phyloP scores from a whole-genome alignment of 1,140 invertebrate species.

The Nilaparvata lugens region DNA sequence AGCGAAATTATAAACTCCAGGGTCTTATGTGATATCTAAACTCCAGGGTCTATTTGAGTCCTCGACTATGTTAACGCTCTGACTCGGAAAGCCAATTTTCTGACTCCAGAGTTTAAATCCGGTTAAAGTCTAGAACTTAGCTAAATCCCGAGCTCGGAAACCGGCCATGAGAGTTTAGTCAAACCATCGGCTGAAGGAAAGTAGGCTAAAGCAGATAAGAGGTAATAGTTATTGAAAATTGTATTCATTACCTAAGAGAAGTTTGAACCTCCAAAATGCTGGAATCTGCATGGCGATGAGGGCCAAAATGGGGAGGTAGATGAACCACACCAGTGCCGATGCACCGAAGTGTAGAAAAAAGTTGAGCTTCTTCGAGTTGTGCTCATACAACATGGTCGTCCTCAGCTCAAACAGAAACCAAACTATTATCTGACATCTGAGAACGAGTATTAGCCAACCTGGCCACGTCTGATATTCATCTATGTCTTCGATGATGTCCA shows the following conservation, averaged over 20 bases:
- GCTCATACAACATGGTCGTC: slow-evolving; percentile 85
- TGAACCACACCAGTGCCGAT: slow-evolving; percentile 95
- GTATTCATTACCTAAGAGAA: slow-evolving; percentile 65
- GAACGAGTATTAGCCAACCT: slow-evolving; percentile 82
- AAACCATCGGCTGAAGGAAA: too few relatives aligned
- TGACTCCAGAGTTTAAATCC: too few relatives aligned
- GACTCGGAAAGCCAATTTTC: too few relatives aligned
- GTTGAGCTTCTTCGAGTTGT: slow-evolving; percentile 80
- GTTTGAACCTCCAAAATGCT: slow-evolving; percentile 89
- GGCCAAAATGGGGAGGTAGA: slow-evolving; percentile 90
- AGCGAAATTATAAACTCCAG: too few relatives aligned
- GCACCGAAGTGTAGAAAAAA: slow-evolving; percentile 95
- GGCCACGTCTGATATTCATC: slow-evolving; percentile 97
- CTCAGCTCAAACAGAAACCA: slow-evolving; percentile 92
- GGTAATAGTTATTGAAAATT: slow-evolving; percentile 15
- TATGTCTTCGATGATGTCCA: slow-evolving; percentile 91
- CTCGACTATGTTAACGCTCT: too few relatives aligned
- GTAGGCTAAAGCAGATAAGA: too few relatives aligned
- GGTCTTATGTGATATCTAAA: too few relatives aligned
- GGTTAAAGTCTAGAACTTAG: too few relatives aligned
- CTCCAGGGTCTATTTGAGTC: too few relatives aligned
- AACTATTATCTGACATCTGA: slow-evolving; percentile 82
- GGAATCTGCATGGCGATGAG: slow-evolving; percentile 89
- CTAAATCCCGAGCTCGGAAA: too few relatives aligned
- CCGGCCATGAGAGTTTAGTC: too few relatives aligned